These are phyloP conservation scores for Pithys albifrons DNA, from an alignment of 2,113 vertebrate species.

Conservation along the genomic window DNA sequence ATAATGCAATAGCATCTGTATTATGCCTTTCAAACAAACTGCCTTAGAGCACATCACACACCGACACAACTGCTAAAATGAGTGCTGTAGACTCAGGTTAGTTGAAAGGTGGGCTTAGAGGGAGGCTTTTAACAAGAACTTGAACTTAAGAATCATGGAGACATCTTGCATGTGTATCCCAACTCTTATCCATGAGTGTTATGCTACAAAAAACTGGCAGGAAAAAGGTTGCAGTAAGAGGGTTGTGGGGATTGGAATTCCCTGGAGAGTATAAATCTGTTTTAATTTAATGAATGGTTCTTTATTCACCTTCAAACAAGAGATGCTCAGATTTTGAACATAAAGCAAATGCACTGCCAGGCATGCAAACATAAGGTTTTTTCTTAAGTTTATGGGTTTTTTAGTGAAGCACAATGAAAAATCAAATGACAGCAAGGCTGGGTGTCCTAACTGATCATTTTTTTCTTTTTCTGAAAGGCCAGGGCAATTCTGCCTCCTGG, in stretches of 20 bases:
- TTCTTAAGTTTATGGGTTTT: background rate
- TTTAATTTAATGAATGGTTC: background rate
- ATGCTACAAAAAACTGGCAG: background rate
- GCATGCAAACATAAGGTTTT: accelerated
- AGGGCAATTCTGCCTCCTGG: background rate
- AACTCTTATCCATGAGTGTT: background rate
- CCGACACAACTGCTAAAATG: background rate
- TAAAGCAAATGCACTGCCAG: background rate
- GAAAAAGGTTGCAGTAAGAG: background rate
- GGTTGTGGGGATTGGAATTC: background rate
- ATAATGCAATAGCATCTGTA: background rate
- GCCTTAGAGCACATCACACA: background rate
- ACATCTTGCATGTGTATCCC: background rate
- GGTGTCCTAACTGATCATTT: background rate
- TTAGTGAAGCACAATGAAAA: background rate
- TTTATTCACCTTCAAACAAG: background rate
- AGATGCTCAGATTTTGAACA: background rate
- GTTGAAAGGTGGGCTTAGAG: background rate
- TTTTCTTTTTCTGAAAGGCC: background rate
- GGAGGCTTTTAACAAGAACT: background rate
- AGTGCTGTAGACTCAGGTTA: background rate
- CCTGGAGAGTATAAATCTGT: background rate
- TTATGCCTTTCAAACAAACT: background rate
- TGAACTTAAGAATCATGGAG: background rate
- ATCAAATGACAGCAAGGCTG: background rate